phyloP scores from a whole-genome alignment of 2,113 vertebrate species.

The Varanus salvator region DNA sequence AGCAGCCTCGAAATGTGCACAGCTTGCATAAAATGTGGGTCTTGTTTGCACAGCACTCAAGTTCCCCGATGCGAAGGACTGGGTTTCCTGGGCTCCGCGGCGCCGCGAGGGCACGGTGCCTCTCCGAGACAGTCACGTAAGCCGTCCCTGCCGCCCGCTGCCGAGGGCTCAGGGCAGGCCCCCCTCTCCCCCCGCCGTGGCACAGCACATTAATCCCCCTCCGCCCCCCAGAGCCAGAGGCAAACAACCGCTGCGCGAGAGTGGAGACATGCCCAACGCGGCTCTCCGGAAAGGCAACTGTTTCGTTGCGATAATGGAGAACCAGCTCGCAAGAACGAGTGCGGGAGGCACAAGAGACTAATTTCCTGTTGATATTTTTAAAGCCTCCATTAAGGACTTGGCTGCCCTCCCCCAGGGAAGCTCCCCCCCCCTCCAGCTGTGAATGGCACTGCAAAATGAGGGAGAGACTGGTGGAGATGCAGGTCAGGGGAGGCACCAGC shows the following conservation, averaged over 20 bases:
- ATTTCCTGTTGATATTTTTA: not conserved
- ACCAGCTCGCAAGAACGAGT: not conserved
- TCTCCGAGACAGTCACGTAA: not conserved
- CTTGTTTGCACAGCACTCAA: not conserved
- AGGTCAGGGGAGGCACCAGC: constrained; percentile 39
- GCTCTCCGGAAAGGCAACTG: not conserved
- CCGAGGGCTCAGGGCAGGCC: not conserved
- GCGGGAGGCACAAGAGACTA: not conserved
- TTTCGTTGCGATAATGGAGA: constrained; percentile 13
- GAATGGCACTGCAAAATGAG: not conserved
- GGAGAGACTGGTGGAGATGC: not conserved
- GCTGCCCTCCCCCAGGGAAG: not conserved
- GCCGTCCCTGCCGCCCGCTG: not conserved
- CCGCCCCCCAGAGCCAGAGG: not conserved
- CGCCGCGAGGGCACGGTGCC: not conserved
- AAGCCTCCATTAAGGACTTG: not conserved
- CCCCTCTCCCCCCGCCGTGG: not conserved
- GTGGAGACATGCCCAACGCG: not conserved
- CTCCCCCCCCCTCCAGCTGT: not conserved
- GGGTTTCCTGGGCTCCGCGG: not conserved
- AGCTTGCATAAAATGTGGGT: not conserved
- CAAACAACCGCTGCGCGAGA: not conserved
- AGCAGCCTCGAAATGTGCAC: not conserved
- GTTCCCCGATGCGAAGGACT: not conserved
- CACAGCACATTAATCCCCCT: not conserved